Percentiles rank a stretch among this genome's conserved stretches.
phyloP scores from a whole-genome alignment of 2,113 vertebrate genomes.

The Heloderma charlesbogerti region DNA sequence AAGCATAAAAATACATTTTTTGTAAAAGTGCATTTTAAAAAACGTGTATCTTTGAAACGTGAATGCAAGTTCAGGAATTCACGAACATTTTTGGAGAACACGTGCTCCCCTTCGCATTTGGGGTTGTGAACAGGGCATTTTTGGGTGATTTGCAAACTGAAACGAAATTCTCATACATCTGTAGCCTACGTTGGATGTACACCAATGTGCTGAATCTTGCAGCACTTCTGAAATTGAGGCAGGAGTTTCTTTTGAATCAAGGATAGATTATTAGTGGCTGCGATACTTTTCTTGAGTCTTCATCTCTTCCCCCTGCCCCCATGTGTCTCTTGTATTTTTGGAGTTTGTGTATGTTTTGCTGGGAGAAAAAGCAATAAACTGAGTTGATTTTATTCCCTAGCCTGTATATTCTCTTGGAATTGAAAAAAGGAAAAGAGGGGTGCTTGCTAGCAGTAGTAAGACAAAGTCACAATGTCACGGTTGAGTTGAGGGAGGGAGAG shows the following conservation, averaged over 20 bases:
- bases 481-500: background rate
- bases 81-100: too few species aligned
- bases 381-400: rapidly evolving
- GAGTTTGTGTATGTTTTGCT: background rate
- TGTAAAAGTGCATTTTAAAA: too few species aligned
- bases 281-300: rapidly evolving
- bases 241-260: rapidly evolving
- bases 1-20: too few species aligned
- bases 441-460: conserved; percentile 1
- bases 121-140: too few species aligned
- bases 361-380: rapidly evolving
- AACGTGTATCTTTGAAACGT: too few species aligned
- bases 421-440: rapidly evolving
- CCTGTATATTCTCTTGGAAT: background rate
- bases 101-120: too few species aligned
- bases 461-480: background rate
- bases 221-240: rapidly evolving
- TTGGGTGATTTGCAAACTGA: too few species aligned
- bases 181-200: rapidly evolving
- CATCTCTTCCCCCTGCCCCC: rapidly evolving
- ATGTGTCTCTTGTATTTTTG: background rate
- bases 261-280: rapidly evolving
- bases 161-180: too few species aligned
- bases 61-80: too few species aligned
- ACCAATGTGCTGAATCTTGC: rapidly evolving